A percentile compares a stretch with the other conserved stretches of the same genome.
phyloP scores from a whole-genome alignment of 2,797 vertebrate genomes.

The Dipus sagitta region DNA sequence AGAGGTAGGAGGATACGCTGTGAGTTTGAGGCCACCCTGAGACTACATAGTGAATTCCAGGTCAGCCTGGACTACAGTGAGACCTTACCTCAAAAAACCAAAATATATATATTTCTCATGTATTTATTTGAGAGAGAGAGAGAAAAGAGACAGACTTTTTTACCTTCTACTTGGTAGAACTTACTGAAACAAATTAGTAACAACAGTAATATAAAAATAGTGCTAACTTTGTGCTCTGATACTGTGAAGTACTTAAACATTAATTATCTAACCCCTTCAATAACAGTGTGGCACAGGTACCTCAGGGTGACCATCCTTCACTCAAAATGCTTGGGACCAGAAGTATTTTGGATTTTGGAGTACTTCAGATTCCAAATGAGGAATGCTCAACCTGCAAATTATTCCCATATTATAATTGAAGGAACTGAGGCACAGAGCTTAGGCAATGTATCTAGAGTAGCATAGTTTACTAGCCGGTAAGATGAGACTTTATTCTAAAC shows the following conservation, averaged over 20 bases:
- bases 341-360: background rate
- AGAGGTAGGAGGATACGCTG: too few relatives aligned
- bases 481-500: background rate
- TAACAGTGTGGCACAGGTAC: background rate
- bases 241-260: background rate
- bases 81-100: too few relatives aligned
- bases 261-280: background rate
- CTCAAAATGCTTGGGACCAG: background rate
- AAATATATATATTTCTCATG: too few relatives aligned
- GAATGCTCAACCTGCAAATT: background rate
- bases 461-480: background rate
- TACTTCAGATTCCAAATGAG: background rate
- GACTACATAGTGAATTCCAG: too few relatives aligned
- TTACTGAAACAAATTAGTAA: slow-evolving; percentile 30
- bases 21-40: too few relatives aligned
- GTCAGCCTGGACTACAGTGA: too few relatives aligned
- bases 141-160: background rate
- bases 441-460: background rate
- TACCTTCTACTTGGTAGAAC: background rate
- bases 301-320: background rate
- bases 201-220: background rate
- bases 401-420: background rate
- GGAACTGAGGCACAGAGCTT: background rate
- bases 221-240: background rate
- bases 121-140: too few relatives aligned